Evolutionary conservation across 2,797 vertebrate species (phyloP).

Genomic region (Enteromius unitaeniatus): DNA sequence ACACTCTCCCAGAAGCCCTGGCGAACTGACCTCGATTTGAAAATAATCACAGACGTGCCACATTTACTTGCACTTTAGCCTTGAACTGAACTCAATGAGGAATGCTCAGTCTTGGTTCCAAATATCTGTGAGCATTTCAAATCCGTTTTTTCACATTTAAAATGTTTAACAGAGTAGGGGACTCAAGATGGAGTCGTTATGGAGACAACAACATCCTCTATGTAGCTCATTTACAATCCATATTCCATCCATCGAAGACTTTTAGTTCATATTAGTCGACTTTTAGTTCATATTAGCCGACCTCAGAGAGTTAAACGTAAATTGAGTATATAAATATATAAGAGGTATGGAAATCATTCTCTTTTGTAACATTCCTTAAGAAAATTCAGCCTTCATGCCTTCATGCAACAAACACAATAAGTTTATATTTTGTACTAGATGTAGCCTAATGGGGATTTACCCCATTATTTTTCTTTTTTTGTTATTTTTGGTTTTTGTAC

Average conservation of each 20-base stretch:
- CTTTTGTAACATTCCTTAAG: background rate
- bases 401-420: background rate
- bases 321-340: no score
- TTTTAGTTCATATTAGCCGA: no score
- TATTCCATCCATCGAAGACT: no score
- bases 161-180: background rate
- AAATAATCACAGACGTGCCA: constrained; percentile 48
- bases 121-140: background rate
- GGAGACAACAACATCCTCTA: background rate
- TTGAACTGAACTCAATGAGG: constrained; percentile 32
- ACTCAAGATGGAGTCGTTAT: background rate
- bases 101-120: background rate
- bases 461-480: no score
- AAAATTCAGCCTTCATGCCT: background rate
- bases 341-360: background rate
- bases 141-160: background rate
- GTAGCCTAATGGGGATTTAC: no score
- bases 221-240: background rate
- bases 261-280: no score
- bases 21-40: constrained; percentile 46
- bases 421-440: background rate
- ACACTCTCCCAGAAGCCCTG: constrained; percentile 36
- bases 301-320: no score
- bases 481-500: background rate
- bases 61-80: constrained; percentile 44